These are phyloP conservation scores for Apogon hyalosoma DNA, from an alignment of 2,797 vertebrate species.

Conservation along the genomic window DNA sequence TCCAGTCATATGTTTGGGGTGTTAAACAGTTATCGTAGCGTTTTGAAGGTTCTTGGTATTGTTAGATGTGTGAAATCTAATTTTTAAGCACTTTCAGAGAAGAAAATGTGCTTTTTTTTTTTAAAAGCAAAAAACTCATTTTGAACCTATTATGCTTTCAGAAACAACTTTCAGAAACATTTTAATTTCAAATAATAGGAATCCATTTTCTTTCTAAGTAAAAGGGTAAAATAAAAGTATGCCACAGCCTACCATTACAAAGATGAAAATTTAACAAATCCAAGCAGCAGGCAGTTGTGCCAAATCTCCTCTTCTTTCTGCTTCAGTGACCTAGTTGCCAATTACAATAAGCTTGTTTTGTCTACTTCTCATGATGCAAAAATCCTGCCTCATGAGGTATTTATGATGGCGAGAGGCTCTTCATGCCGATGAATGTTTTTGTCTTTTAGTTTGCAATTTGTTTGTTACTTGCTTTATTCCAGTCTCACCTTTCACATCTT, in stretches of 20 bases:
- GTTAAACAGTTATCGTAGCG: background rate
- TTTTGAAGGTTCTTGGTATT: background rate
- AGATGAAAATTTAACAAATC: background rate
- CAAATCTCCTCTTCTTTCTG: background rate
- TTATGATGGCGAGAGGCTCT: background rate
- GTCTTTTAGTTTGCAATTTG: background rate
- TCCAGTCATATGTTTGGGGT: background rate
- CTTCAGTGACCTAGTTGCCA: fast-evolving
- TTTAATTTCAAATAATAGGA: conserved; percentile 1
- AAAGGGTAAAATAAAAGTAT: background rate
- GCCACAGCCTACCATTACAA: background rate
- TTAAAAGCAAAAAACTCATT: conserved; percentile 2
- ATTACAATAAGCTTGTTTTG: background rate
- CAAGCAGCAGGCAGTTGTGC: background rate
- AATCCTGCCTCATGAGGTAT: conserved; percentile 6
- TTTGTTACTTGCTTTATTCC: background rate
- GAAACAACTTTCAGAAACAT: conserved; percentile 1
- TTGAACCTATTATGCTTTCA: background rate
- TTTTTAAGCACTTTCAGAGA: background rate
- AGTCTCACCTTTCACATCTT: conserved; percentile 94
- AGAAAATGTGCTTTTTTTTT: background rate
- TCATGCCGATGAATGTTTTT: background rate
- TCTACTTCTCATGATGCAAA: background rate
- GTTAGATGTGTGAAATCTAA: background rate
- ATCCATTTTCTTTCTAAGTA: background rate